phyloP scores from a whole-genome alignment of 1,140 invertebrate genomes.

The Dryas iulia region DNA sequence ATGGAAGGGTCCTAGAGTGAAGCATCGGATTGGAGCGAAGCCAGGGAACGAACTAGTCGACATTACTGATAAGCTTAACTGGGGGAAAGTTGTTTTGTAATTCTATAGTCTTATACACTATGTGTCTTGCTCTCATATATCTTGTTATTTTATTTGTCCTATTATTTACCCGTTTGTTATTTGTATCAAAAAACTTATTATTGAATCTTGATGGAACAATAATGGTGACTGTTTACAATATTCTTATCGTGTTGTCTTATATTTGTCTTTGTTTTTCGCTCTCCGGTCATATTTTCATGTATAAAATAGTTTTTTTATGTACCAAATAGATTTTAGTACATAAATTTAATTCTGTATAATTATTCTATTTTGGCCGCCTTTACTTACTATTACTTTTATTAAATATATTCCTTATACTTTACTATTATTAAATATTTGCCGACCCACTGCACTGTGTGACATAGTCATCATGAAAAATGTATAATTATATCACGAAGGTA shows the following conservation, averaged over 20 bases:
- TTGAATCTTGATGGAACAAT: not conserved
- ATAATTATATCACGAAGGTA: too few species aligned
- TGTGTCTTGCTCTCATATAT: not conserved
- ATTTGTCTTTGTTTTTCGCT: too few species aligned
- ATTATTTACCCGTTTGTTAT: not conserved
- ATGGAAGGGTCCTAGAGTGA: constrained; percentile 22
- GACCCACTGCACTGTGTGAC: too few species aligned
- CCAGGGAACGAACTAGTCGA: constrained; percentile 26
- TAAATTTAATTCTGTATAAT: too few species aligned
- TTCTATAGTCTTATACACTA: not conserved
- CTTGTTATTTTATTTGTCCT: not conserved
- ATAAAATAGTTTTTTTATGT: too few species aligned
- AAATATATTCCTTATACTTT: too few species aligned
- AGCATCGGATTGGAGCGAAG: constrained; percentile 27
- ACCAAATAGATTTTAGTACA: too few species aligned
- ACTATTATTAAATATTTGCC: too few species aligned
- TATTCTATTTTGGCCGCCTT: too few species aligned
- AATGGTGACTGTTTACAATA: not conserved
- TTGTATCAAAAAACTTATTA: not conserved
- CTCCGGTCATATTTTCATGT: too few species aligned
- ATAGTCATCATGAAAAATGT: too few species aligned
- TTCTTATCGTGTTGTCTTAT: not conserved
- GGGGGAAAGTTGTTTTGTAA: constrained; percentile 12
- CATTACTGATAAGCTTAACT: constrained; percentile 25
- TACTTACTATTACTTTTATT: too few species aligned